Base-by-base conservation (phyloP, 1,140 invertebrate species). In the Nymphalis io region DNA sequence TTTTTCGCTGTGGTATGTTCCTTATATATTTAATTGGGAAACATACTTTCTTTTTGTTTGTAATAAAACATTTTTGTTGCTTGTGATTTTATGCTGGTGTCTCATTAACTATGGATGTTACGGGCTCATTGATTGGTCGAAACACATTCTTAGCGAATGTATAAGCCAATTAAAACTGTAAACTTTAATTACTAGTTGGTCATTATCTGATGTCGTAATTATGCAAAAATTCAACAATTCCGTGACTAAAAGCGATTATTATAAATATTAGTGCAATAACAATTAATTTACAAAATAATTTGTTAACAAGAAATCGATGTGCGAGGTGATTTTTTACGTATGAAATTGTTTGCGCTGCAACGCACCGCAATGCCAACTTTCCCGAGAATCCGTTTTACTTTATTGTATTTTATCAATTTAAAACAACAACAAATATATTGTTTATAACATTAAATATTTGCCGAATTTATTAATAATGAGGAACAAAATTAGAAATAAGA, bases 261-360 rank as follows among this genome's bases (percentile, higher is more conserved):
- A 12, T 27, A 27, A 55, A 23, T 51, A 51, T 20, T 51, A 18
- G 16, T 8, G 18, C 16, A 55, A 55, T 55, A 55, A 55, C 51
- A 55, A 55, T 55, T 55, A 55, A 55, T 55, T 55, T 55, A 55
- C 51, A 55, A 55, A 27, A 55, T 55, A 55, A 55, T 55, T 55
- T 55, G 51, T 55, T 55, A 55, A 55, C 51, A 55, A 55, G 51
- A 55, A 55, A 55, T 55, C 51, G 21, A 3, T 12, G 51, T 27
- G 21, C 12, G 51, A 15, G 8, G 51, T 55, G 20, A 53, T 53
- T 53, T 55, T 55, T 55, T 55, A 27, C 27, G 5, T 15, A n/a
- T 27, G n/a, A 20, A 51, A 51, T 51, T 51, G 12, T 51, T 18
- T 51, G 16, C 18, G 46, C 18, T 20, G 20, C 51, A 44, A 44